phyloP scores from a whole-genome alignment of 2,888 invertebrate genomes.

The Laothoe populi region DNA sequence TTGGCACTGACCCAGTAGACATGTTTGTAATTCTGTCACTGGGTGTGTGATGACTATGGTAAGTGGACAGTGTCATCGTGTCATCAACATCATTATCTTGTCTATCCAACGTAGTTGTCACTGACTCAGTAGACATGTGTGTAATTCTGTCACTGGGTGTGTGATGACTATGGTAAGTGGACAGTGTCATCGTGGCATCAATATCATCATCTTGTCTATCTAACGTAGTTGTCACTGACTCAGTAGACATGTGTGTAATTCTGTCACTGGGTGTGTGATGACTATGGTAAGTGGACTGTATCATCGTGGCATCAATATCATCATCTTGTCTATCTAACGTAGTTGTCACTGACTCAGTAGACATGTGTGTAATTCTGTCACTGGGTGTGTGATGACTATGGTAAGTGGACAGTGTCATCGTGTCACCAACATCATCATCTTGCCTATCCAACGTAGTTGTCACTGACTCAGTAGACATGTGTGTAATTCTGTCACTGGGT shows the following conservation, averaged over 20 bases:
- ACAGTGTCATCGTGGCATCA: neutral
- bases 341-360: neutral
- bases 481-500: neutral
- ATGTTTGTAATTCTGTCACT: conserved; percentile 25
- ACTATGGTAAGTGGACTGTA: neutral
- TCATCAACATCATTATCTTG: too few relatives aligned
- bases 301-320: neutral
- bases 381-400: neutral
- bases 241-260: neutral
- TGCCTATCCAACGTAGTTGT: neutral
- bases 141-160: too few relatives aligned
- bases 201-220: neutral
- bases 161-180: neutral
- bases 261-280: neutral
- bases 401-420: neutral
- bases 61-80: conserved; percentile 4
- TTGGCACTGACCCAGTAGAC: conserved; percentile 22
- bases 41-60: conserved; percentile 11
- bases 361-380: neutral
- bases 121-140: too few relatives aligned
- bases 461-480: neutral
- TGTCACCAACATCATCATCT: neutral
- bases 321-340: neutral
- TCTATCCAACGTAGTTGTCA: neutral
- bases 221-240: neutral